Percentiles rank a stretch among this genome's conserved stretches.
These are phyloP conservation scores for Melanotaenia trifasciata DNA, from an alignment of 2,797 vertebrate species.

Conservation along the genomic window DNA sequence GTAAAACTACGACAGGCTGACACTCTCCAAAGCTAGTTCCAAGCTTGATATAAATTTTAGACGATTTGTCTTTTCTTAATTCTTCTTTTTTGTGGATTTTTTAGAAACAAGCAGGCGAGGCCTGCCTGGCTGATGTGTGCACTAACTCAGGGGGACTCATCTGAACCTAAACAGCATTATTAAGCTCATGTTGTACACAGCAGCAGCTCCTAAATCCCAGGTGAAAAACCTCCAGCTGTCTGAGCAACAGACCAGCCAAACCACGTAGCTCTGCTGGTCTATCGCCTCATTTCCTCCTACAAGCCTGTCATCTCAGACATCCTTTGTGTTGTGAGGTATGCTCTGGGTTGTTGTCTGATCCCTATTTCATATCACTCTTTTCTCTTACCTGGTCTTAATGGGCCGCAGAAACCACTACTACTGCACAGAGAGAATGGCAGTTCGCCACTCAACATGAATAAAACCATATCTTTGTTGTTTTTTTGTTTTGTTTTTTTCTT, in stretches of 20 bases:
- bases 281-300: conserved; percentile 47
- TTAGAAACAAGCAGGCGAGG: conserved; percentile 65
- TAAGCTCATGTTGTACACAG: conserved; percentile 57
- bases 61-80: conserved; percentile 40
- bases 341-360: conserved; percentile 57
- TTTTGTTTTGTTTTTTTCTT: conserved; percentile 19
- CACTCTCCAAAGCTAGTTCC: conserved; percentile 81
- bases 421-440: conserved; percentile 59
- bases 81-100: conserved; percentile 70
- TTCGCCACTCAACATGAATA: conserved; percentile 50
- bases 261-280: conserved; percentile 71
- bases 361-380: conserved; percentile 23
- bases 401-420: conserved; percentile 73
- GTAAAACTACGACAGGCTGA: conserved; percentile 62
- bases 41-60: conserved; percentile 74
- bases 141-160: conserved; percentile 86
- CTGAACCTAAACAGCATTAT: conserved; percentile 76
- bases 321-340: conserved; percentile 47
- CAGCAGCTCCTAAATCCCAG: conserved; percentile 60
- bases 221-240: conserved; percentile 60
- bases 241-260: conserved; percentile 68
- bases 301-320: conserved; percentile 52
- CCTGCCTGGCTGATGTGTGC: conserved; percentile 72
- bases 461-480: conserved; percentile 52
- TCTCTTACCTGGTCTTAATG: conserved; percentile 45